A percentile compares a stretch with the other conserved stretches of the same genome.
Conservation (phyloP, 2,113 vertebrate species). For the Scartelaos histophorus region DNA sequence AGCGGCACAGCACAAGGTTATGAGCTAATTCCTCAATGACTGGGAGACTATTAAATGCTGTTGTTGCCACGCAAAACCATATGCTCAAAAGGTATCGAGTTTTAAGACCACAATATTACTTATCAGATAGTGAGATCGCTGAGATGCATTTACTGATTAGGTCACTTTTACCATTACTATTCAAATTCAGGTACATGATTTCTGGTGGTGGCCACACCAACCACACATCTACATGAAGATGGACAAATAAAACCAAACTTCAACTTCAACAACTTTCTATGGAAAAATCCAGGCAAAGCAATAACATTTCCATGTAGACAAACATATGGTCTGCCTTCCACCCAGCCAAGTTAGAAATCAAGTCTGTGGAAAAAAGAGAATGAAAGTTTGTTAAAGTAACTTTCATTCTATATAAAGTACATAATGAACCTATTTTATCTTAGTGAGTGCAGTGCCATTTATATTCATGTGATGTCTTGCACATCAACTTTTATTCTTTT, state of each 20-base stretch:
- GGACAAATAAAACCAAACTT: too few relatives aligned
- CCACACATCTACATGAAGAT: too few relatives aligned
- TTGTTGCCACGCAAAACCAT: slow-evolving; percentile 8
- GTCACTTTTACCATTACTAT: not conserved
- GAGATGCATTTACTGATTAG: not conserved
- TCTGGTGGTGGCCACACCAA: not conserved
- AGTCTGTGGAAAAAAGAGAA: not conserved
- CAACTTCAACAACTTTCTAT: too few relatives aligned
- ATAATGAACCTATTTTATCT: not conserved
- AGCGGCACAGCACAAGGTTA: slow-evolving; percentile 44
- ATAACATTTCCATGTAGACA: too few relatives aligned
- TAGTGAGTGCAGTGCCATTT: not conserved
- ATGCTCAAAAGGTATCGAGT: not conserved
- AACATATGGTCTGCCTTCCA: too few relatives aligned
- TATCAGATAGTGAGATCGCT: not conserved
- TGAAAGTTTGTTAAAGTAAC: not conserved
- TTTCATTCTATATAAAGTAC: not conserved
- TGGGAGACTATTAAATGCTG: slow-evolving; percentile 8
- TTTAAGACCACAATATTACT: not conserved
- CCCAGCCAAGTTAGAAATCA: too few relatives aligned
- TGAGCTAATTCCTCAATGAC: slow-evolving; percentile 55
- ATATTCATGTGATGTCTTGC: not conserved
- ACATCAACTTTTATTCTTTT: not conserved
- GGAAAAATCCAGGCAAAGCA: too few relatives aligned
- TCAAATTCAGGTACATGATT: not conserved